These are phyloP conservation scores for Meles meles DNA, from an alignment of 2,113 vertebrate species.

Conservation along the genomic window DNA sequence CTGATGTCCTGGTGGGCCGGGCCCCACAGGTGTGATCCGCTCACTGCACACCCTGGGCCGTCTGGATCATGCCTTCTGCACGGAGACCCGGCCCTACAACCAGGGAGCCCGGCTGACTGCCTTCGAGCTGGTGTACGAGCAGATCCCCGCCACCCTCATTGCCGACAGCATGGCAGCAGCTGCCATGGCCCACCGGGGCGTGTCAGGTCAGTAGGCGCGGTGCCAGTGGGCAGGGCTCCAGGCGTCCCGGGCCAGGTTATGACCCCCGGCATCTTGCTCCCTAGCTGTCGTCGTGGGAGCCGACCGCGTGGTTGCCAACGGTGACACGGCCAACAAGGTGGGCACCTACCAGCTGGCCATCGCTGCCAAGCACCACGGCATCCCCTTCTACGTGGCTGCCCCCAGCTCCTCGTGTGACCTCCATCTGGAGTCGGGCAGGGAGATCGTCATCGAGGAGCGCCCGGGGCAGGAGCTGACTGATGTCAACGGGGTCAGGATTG, in stretches of 20 bases:
- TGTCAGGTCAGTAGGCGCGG: constrained; percentile 83
- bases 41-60: constrained; percentile 86
- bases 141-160: constrained; percentile 90
- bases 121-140: constrained; percentile 89
- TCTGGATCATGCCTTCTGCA: constrained; percentile 90
- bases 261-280: not conserved
- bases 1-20: not conserved
- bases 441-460: constrained; percentile 91
- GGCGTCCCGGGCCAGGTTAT: accelerated
- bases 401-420: constrained; percentile 92
- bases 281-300: constrained; percentile 93
- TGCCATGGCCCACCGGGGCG: constrained; percentile 87
- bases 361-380: constrained; percentile 85
- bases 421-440: constrained; percentile 83
- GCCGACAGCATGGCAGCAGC: constrained; percentile 90
- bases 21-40: constrained; percentile 86
- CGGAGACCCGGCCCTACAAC: constrained; percentile 93
- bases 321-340: constrained; percentile 93
- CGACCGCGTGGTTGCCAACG: constrained; percentile 91
- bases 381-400: constrained; percentile 94
- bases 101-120: constrained; percentile 92
- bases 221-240: accelerated
- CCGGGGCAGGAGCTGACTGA: constrained; percentile 88
- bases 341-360: constrained; percentile 94
- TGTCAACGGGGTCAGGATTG: constrained; percentile 86